Evolutionary conservation across 2,113 vertebrate species (phyloP).

Genomic region (Myotis davidii): DNA sequence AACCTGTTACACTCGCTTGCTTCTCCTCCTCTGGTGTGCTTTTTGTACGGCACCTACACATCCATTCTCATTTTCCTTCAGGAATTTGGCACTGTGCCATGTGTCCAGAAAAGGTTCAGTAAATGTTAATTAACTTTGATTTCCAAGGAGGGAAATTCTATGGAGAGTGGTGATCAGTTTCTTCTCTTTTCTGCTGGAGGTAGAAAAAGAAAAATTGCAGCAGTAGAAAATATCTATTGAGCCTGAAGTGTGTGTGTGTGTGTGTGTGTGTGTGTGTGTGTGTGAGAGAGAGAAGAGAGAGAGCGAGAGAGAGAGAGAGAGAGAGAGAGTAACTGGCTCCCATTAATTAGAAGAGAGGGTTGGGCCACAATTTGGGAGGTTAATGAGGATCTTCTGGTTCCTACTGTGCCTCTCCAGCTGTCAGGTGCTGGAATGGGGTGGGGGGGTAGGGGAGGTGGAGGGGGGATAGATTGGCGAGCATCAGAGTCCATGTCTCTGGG

Average conservation of each 20-base stretch:
- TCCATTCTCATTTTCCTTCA: conserved; percentile 47
- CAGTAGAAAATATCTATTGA: background rate
- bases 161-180: background rate
- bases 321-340: background rate
- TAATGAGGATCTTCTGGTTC: background rate
- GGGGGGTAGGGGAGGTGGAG: too few species aligned
- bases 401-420: background rate
- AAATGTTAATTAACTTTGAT: conserved; percentile 76
- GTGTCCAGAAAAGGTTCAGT: conserved; percentile 62
- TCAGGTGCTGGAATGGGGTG: background rate
- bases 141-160: conserved; percentile 54
- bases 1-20: background rate
- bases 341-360: background rate
- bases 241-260: background rate
- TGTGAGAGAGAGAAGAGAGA: too few species aligned
- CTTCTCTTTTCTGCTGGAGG: background rate
- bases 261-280: background rate
- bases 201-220: conserved; percentile 40
- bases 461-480: background rate
- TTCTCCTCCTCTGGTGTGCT: conserved; percentile 5
- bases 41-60: background rate
- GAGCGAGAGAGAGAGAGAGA: too few species aligned
- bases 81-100: conserved; percentile 41
- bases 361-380: background rate
- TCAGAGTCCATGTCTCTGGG: background rate